Percentiles rank a stretch among this genome's conserved stretches.
phyloP scores from a whole-genome alignment of 2,797 vertebrate genomes.

The Adelosebastes latens region DNA sequence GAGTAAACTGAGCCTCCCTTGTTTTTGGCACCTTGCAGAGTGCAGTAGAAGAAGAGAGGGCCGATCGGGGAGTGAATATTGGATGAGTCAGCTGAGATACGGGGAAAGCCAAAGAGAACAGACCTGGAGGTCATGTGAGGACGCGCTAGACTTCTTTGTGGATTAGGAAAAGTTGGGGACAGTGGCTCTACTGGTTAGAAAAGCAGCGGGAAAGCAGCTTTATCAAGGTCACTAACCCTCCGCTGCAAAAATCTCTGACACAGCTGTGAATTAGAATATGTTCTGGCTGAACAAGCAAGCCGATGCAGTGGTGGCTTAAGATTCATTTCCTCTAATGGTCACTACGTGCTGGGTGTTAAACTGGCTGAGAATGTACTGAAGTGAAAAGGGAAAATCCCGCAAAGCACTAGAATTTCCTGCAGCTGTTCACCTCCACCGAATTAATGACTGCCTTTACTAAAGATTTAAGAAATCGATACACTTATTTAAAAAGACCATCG shows the following conservation, averaged over 20 bases:
- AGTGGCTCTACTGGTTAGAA: not conserved
- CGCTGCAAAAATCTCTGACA: not conserved
- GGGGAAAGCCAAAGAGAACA: constrained; percentile 64
- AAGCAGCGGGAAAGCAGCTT: not conserved
- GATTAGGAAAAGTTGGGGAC: constrained; percentile 17
- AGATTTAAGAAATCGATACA: not conserved
- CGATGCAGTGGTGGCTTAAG: not conserved
- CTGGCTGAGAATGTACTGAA: not conserved
- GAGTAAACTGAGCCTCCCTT: constrained; percentile 76
- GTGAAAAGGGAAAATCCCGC: constrained; percentile 23
- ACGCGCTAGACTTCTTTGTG: constrained; percentile 24
- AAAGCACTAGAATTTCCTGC: not conserved
- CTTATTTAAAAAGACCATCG: not conserved
- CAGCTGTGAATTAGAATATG: constrained; percentile 10
- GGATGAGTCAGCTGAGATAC: constrained; percentile 71
- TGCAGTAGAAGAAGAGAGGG: constrained; percentile 57
- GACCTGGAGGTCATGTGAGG: constrained; percentile 65
- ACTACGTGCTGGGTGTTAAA: constrained; percentile 14
- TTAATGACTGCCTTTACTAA: not conserved
- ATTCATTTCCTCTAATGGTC: constrained; percentile 21
- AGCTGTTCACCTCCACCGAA: not conserved
- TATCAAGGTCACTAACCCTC: not conserved
- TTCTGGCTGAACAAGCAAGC: not conserved
- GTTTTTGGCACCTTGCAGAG: constrained; percentile 77
- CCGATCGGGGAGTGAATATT: constrained; percentile 57